Percentiles rank a stretch among this genome's conserved stretches.
Conservation (phyloP, 2,797 vertebrate genomes). For the Pseudochirops corinnae region DNA sequence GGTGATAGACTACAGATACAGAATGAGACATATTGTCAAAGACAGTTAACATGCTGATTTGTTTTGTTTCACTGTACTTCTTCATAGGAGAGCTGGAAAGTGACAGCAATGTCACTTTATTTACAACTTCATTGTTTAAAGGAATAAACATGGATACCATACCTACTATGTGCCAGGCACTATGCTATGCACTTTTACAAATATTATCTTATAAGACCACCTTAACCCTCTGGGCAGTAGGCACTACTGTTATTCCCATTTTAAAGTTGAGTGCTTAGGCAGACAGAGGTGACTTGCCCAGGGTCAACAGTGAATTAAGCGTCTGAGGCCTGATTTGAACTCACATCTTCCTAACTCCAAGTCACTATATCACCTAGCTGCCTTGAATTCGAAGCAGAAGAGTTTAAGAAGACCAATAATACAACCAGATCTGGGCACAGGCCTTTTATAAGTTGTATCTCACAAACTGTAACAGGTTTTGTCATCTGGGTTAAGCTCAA, state of each 20-base stretch:
- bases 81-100: background rate
- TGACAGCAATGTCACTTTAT: background rate
- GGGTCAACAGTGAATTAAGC: too few species aligned
- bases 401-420: background rate
- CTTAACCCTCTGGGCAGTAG: background rate
- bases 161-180: background rate
- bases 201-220: background rate
- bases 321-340: too few species aligned
- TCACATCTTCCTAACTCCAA: background rate
- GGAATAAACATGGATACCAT: background rate
- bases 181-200: background rate
- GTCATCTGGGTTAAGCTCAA: constrained; percentile 14
- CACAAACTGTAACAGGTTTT: background rate
- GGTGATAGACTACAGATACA: background rate
- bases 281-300: background rate
- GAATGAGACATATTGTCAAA: background rate
- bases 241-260: background rate
- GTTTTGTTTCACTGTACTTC: background rate
- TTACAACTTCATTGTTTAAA: background rate
- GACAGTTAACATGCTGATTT: background rate
- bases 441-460: background rate
- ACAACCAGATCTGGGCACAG: background rate
- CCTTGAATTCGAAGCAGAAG: background rate
- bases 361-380: background rate
- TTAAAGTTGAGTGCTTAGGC: background rate